These are phyloP conservation scores for Prenolepis imparis DNA, from an alignment of 2,888 invertebrate species.

Conservation along the genomic window DNA sequence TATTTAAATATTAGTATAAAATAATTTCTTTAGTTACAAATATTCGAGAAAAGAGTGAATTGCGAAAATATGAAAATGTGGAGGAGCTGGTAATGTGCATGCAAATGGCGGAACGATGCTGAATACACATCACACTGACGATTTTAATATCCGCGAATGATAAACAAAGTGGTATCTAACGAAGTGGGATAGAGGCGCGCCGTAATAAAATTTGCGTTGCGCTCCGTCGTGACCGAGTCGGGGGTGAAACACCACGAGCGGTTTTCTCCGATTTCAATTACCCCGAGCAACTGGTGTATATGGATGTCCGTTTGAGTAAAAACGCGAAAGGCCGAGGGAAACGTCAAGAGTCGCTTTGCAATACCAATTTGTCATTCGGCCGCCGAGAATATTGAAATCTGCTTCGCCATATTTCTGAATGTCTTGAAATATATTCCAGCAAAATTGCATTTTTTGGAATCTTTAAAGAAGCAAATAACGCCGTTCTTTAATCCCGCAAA, in stretches of 20 bases:
- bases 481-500: not conserved
- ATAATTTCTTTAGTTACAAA: not conserved
- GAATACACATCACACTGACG: conserved; percentile 56
- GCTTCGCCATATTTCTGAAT: conserved; percentile 52
- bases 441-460: conserved; percentile 45
- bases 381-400: conserved; percentile 50
- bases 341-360: conserved; percentile 55
- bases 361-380: conserved; percentile 56
- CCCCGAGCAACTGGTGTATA: conserved; percentile 60
- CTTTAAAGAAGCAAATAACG: not conserved
- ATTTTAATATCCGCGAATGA: conserved; percentile 83
- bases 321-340: conserved; percentile 56
- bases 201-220: conserved; percentile 81
- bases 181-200: conserved; percentile 80
- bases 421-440: conserved; percentile 50
- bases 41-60: conserved; percentile 25
- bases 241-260: conserved; percentile 76
- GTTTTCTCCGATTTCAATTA: conserved; percentile 81
- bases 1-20: not conserved
- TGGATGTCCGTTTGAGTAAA: conserved; percentile 55
- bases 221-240: conserved; percentile 69
- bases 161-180: conserved; percentile 83
- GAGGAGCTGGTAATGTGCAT: not conserved
- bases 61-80: conserved; percentile 28
- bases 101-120: conserved; percentile 24